phyloP scores from a whole-genome alignment of 2,113 vertebrate genomes.

The Xiphophorus maculatus region DNA sequence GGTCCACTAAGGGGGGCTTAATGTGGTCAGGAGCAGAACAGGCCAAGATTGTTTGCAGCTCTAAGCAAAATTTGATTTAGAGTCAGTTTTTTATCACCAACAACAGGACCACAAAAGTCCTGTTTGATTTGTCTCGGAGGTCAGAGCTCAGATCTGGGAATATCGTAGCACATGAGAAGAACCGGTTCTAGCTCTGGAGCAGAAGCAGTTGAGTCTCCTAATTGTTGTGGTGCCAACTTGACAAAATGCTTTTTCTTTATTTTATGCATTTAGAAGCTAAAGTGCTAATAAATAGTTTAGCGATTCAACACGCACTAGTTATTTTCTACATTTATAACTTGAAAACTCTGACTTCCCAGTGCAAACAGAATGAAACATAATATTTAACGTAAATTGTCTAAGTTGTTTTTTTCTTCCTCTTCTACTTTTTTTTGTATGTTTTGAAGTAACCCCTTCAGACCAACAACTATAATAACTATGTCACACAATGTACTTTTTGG shows the following conservation, averaged over 20 bases:
- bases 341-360: background rate
- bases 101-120: background rate
- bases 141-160: background rate
- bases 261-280: background rate
- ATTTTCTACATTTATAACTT: background rate
- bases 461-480: background rate
- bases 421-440: too few relatives aligned
- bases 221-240: background rate
- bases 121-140: background rate
- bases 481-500: background rate
- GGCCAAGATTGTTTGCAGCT: background rate
- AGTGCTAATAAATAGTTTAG: background rate
- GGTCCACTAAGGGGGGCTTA: conserved; percentile 23
- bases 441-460: background rate
- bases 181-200: background rate
- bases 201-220: background rate
- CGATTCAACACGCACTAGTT: background rate
- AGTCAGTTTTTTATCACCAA: background rate
- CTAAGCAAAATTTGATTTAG: background rate
- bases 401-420: background rate
- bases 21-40: background rate
- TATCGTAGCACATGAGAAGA: background rate
- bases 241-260: background rate
- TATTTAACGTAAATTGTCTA: background rate
- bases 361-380: background rate